Evolutionary conservation across 2,797 vertebrate genomes (phyloP).

Genomic region (Lepilemur ruficaudatus): DNA sequence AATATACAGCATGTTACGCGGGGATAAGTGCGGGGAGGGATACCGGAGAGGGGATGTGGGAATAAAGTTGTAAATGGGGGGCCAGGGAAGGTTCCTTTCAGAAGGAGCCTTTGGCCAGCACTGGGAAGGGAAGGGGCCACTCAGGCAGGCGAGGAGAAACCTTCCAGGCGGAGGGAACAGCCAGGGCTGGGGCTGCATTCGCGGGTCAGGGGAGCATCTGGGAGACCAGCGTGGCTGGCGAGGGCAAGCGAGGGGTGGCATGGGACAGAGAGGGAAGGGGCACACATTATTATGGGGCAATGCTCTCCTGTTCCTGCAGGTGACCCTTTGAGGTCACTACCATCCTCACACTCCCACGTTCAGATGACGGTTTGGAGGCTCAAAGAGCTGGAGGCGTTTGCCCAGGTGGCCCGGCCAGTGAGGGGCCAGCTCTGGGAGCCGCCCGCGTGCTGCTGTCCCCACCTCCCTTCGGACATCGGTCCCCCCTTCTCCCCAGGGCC

Average conservation of each 20-base stretch:
- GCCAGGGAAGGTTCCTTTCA: background rate
- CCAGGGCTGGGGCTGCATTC: background rate
- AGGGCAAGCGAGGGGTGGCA: background rate
- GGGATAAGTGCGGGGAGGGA: background rate
- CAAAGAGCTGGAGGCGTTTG: background rate
- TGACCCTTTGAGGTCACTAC: background rate
- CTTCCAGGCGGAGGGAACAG: background rate
- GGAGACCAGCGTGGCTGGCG: background rate
- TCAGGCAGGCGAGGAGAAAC: background rate
- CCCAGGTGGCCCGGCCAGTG: background rate
- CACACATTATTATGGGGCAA: too few relatives aligned
- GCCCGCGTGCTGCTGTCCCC: accelerated
- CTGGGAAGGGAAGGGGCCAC: background rate
- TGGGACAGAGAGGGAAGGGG: background rate
- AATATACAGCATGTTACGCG: background rate
- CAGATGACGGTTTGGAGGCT: background rate
- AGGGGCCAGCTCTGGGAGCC: background rate
- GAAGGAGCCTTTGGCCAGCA: background rate
- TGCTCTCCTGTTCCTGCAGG: background rate
- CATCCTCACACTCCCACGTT: accelerated
- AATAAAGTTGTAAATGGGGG: too few relatives aligned
- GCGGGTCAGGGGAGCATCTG: background rate
- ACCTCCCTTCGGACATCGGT: background rate
- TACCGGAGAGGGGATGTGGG: background rate
- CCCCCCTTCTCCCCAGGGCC: accelerated